A percentile compares a stretch with the other conserved stretches of the same genome.
phyloP scores from a whole-genome alignment of 2,113 vertebrate genomes.

The Notiomystis cincta region DNA sequence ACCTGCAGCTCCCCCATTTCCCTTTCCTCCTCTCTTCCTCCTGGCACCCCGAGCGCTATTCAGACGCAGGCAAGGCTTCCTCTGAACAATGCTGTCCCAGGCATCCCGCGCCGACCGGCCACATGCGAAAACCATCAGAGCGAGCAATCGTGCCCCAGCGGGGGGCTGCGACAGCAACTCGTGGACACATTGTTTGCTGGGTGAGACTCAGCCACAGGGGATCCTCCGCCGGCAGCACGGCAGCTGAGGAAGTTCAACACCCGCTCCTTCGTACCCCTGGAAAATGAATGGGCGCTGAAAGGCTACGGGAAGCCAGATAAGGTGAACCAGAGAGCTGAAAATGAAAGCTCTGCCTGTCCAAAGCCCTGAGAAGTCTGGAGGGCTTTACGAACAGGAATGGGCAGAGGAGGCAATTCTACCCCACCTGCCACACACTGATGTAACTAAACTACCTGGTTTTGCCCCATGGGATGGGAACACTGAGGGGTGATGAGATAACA shows the following conservation, averaged over 20 bases:
- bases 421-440: fast-evolving
- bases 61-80: conserved; percentile 75
- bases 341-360: background rate
- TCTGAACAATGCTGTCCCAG: conserved; percentile 81
- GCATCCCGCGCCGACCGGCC: conserved; percentile 64
- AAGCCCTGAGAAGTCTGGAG: fast-evolving
- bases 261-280: background rate
- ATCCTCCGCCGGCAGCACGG: conserved; percentile 17
- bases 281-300: background rate
- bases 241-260: conserved; percentile 11
- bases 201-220: conserved; percentile 57
- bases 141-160: conserved; percentile 70
- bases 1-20: conserved; percentile 73
- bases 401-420: background rate
- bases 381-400: background rate
- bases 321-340: background rate
- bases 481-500: background rate
- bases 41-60: conserved; percentile 75
- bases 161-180: conserved; percentile 53
- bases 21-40: conserved; percentile 81
- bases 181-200: conserved; percentile 63
- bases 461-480: fast-evolving
- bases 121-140: conserved; percentile 85
- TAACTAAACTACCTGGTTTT: fast-evolving
- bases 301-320: background rate